Evolutionary conservation across 2,113 vertebrate genomes (phyloP).

Genomic region (Brachionichthys hirsutus): DNA sequence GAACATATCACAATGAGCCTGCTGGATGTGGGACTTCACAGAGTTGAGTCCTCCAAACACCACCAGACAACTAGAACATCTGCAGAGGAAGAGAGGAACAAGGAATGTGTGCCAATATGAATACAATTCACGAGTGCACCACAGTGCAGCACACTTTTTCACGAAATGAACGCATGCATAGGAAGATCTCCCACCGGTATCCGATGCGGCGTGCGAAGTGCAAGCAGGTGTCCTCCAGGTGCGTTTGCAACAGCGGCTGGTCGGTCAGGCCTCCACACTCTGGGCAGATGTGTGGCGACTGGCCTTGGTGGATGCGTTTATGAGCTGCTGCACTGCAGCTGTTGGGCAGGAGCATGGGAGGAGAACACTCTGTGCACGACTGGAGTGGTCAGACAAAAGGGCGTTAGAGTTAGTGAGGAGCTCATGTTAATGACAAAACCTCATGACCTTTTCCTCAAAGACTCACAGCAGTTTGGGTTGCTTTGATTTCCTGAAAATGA

Average conservation of each 20-base stretch:
- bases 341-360: slow-evolving; percentile 88
- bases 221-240: slow-evolving; percentile 86
- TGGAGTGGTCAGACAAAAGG: slow-evolving; percentile 39
- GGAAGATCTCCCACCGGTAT: slow-evolving; percentile 80
- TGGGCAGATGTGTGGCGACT: slow-evolving; percentile 87
- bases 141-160: not conserved
- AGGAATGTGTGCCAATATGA: not conserved
- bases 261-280: slow-evolving; percentile 88
- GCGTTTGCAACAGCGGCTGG: slow-evolving; percentile 78
- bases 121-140: not conserved
- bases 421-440: not conserved
- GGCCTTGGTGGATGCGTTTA: slow-evolving; percentile 88
- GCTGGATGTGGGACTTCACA: slow-evolving; percentile 95
- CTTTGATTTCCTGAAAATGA: slow-evolving; percentile 86
- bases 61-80: slow-evolving; percentile 93
- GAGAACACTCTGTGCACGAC: slow-evolving; percentile 86
- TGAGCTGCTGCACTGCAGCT: slow-evolving; percentile 89
- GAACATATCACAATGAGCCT: slow-evolving; percentile 93
- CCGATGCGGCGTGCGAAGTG: slow-evolving; percentile 92
- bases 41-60: slow-evolving; percentile 93
- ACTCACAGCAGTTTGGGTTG: slow-evolving; percentile 69
- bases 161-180: not conserved
- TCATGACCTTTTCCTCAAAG: not conserved
- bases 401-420: not conserved
- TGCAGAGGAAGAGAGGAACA: slow-evolving; percentile 44